Conservation (phyloP, 2,888 invertebrate species). For the Drosophila macrothrix region DNA sequence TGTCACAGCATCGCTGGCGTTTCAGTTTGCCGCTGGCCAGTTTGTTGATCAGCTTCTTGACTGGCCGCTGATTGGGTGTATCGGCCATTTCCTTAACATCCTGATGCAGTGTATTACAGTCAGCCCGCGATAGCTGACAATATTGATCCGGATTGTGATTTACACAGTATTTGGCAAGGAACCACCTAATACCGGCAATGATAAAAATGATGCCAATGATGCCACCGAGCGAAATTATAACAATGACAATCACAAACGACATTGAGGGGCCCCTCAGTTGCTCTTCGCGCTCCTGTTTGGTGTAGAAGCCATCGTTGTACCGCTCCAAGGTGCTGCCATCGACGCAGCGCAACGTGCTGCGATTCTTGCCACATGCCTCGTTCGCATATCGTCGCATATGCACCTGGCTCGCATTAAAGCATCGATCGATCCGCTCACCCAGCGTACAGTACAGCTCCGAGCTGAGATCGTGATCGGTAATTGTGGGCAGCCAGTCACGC, state of each 20-base stretch:
- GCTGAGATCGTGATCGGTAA: conserved; percentile 81
- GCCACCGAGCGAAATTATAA: too few relatives aligned
- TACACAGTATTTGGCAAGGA: not conserved
- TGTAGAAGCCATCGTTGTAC: conserved; percentile 77
- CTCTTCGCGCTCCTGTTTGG: conserved; percentile 62
- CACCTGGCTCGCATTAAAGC: conserved; percentile 81
- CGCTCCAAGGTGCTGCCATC: conserved; percentile 73
- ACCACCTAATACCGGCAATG: rapidly evolving
- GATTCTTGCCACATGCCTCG: conserved; percentile 81
- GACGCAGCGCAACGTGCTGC: conserved; percentile 75
- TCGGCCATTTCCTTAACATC: not conserved
- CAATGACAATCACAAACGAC: rapidly evolving
- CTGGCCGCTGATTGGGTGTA: not conserved
- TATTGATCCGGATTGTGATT: not conserved
- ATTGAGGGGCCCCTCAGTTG: conserved; percentile 1
- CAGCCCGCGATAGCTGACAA: conserved; percentile 2
- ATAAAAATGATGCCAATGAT: rapidly evolving
- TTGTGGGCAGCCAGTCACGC: conserved; percentile 73
- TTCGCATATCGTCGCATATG: conserved; percentile 81
- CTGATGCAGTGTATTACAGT: not conserved
- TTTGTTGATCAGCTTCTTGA: conserved; percentile 6
- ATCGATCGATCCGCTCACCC: conserved; percentile 66
- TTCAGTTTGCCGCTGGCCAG: conserved; percentile 15
- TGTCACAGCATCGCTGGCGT: conserved; percentile 2
- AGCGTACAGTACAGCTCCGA: conserved; percentile 83